Percentiles rank a stretch among this genome's conserved stretches.
Conservation (phyloP, 2,888 invertebrate species). For the Stenotaenia linearis region DNA sequence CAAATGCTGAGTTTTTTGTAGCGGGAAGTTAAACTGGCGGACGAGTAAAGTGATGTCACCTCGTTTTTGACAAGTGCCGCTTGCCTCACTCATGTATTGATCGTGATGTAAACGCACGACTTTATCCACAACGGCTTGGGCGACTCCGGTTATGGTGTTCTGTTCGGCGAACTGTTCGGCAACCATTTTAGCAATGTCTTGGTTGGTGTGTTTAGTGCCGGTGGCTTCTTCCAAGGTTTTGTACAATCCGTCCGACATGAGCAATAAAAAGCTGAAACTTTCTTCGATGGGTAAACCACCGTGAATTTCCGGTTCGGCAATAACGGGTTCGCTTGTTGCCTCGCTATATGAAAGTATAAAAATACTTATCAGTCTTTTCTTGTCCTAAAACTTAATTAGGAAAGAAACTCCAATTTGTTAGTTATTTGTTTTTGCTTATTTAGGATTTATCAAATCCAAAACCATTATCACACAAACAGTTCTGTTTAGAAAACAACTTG, state of each 20-base stretch:
- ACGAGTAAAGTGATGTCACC: slow-evolving; percentile 81
- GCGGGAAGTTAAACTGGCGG: slow-evolving; percentile 74
- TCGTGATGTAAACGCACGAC: slow-evolving; percentile 77
- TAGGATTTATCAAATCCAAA: no score
- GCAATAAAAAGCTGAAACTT: slow-evolving; percentile 70
- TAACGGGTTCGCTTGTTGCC: slow-evolving; percentile 70
- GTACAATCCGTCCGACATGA: slow-evolving; percentile 80
- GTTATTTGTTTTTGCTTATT: no score
- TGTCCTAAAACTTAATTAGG: no score
- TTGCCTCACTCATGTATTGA: slow-evolving; percentile 56
- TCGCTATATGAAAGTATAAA: slow-evolving; percentile 44
- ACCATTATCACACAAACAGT: no score
- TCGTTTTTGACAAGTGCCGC: slow-evolving; percentile 53
- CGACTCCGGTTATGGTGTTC: slow-evolving; percentile 70
- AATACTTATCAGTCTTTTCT: no score
- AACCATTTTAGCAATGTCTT: slow-evolving; percentile 69
- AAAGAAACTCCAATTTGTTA: no score
- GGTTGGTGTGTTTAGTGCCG: slow-evolving; percentile 71
- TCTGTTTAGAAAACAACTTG: no score
- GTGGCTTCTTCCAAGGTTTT: slow-evolving; percentile 74
- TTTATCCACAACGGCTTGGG: slow-evolving; percentile 78
- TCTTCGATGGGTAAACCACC: slow-evolving; percentile 73
- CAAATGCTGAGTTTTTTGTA: slow-evolving; percentile 55
- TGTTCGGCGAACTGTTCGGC: slow-evolving; percentile 73
- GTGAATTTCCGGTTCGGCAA: slow-evolving; percentile 74